A percentile compares a stretch with the other conserved stretches of the same genome.
Conservation (phyloP, 2,888 invertebrate species). For the Apotomis turbidana region DNA sequence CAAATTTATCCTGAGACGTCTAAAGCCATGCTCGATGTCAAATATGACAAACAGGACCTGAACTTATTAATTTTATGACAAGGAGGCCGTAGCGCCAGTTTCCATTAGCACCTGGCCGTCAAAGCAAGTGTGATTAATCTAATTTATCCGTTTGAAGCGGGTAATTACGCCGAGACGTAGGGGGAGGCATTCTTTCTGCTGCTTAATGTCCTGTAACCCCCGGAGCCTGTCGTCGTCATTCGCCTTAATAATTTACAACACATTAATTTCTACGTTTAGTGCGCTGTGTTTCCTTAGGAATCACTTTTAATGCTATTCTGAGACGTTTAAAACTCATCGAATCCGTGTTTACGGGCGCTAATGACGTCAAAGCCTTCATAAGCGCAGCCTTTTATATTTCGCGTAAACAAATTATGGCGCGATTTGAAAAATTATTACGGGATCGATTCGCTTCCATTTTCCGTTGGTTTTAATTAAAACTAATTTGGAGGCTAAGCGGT, state of each 20-base stretch:
- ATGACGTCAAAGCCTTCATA: conserved; percentile 22
- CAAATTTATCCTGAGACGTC: conserved; percentile 8
- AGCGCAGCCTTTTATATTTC: conserved; percentile 7
- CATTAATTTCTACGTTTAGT: conserved; percentile 52
- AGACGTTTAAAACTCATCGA: conserved; percentile 37
- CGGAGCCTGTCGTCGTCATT: conserved; percentile 54
- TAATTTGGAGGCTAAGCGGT: conserved; percentile 73
- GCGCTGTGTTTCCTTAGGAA: conserved; percentile 49
- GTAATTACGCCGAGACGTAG: conserved; percentile 63
- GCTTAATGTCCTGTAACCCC: conserved; percentile 50
- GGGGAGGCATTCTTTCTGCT: conserved; percentile 55
- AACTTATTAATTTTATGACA: conserved; percentile 54
- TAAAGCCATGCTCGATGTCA: neutral
- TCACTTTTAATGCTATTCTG: conserved; percentile 42
- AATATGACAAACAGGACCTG: conserved; percentile 33
- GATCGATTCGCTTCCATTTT: conserved; percentile 60
- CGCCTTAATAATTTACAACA: conserved; percentile 63
- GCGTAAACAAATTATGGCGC: conserved; percentile 6
- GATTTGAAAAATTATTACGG: conserved; percentile 48
- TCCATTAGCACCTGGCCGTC: conserved; percentile 74
- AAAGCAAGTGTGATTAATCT: conserved; percentile 74
- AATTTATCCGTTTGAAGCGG: conserved; percentile 72
- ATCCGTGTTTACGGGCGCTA: conserved; percentile 29
- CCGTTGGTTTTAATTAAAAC: conserved; percentile 77
- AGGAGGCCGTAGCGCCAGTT: conserved; percentile 61